Evolutionary conservation across 1,140 invertebrate species (phyloP).

Genomic region (Aphaenogaster rudis): DNA sequence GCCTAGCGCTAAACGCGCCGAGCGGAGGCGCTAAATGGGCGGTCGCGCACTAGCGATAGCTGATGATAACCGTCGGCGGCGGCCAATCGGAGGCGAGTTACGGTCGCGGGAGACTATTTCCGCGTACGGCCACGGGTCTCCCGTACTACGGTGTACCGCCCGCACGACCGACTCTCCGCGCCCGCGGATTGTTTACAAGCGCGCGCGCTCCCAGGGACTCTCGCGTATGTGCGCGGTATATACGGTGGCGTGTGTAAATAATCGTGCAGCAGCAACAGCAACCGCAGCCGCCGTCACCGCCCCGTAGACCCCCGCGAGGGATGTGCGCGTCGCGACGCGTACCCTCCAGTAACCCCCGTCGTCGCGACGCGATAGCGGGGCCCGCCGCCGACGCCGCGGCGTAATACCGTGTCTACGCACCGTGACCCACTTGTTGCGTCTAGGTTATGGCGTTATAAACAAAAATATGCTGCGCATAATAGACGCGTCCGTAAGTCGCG

Average conservation of each 20-base stretch:
- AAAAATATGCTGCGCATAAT: slow-evolving; percentile 83
- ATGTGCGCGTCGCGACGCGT: slow-evolving; percentile 53
- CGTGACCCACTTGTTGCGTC: slow-evolving; percentile 84
- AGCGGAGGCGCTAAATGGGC: slow-evolving; percentile 30
- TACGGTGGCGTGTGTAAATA: slow-evolving; percentile 9
- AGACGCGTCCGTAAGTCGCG: slow-evolving; percentile 54
- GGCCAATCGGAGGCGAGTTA: slow-evolving; percentile 70
- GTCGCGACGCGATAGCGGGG: slow-evolving; percentile 39
- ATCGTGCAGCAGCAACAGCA: neutral
- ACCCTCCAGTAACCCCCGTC: neutral
- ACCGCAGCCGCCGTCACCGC: neutral
- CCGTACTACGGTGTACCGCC: slow-evolving; percentile 67
- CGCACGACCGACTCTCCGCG: slow-evolving; percentile 79
- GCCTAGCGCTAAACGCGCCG: neutral
- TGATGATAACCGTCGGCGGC: slow-evolving; percentile 27
- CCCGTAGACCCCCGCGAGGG: neutral
- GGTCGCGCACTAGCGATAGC: slow-evolving; percentile 64
- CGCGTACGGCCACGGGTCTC: slow-evolving; percentile 74
- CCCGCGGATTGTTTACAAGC: slow-evolving; percentile 84
- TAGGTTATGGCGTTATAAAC: slow-evolving; percentile 86
- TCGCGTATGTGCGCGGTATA: neutral
- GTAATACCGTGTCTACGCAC: slow-evolving; percentile 7
- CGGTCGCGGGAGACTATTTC: slow-evolving; percentile 71
- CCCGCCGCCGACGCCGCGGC: slow-evolving; percentile 6
- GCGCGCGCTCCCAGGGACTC: slow-evolving; percentile 24